phyloP scores from a whole-genome alignment of 37 sponge, comb jelly and placozoan genomes.

The Cliona cf. orientalis region DNA sequence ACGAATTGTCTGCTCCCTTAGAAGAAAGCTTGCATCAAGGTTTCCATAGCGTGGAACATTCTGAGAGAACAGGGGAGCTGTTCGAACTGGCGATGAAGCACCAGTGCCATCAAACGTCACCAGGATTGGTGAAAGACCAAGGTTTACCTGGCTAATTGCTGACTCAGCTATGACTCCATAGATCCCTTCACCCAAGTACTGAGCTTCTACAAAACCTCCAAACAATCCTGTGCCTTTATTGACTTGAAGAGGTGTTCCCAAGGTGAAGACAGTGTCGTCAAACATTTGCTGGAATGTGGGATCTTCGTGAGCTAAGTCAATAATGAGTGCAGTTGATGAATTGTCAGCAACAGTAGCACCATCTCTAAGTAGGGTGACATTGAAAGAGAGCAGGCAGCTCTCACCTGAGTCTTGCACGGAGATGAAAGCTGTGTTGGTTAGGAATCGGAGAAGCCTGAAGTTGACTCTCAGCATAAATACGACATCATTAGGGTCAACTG shows the following conservation, averaged over 20 bases:
- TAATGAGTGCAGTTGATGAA: conserved; percentile 26
- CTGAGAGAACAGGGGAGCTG: conserved; percentile 48
- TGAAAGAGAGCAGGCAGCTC: conserved; percentile 25
- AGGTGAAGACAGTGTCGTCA: conserved; percentile 30
- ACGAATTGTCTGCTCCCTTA: background rate
- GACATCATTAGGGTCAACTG: conserved; percentile 67
- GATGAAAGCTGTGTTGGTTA: background rate
- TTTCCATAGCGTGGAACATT: conserved; percentile 22
- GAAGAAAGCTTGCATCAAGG: conserved; percentile 18
- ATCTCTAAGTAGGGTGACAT: conserved; percentile 11
- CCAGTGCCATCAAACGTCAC: conserved; percentile 50
- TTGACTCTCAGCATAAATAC: conserved; percentile 66
- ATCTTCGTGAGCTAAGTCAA: conserved; percentile 56
- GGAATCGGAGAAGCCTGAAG: conserved; percentile 48
- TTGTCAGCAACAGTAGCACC: conserved; percentile 21
- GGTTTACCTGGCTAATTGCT: conserved; percentile 15
- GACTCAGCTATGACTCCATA: conserved; percentile 31
- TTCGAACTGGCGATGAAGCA: conserved; percentile 28
- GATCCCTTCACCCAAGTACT: conserved; percentile 39
- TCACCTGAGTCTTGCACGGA: conserved; percentile 26
- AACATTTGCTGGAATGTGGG: conserved; percentile 58
- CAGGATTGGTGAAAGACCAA: conserved; percentile 76
- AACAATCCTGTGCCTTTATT: conserved; percentile 23
- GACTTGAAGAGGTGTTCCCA: conserved; percentile 7
- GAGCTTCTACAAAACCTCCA: conserved; percentile 70